Evolutionary conservation across 2,797 vertebrate species (phyloP), one percentile per base, ranked within the genome.

Genomic region (Sphenodon punctatus): DNA sequence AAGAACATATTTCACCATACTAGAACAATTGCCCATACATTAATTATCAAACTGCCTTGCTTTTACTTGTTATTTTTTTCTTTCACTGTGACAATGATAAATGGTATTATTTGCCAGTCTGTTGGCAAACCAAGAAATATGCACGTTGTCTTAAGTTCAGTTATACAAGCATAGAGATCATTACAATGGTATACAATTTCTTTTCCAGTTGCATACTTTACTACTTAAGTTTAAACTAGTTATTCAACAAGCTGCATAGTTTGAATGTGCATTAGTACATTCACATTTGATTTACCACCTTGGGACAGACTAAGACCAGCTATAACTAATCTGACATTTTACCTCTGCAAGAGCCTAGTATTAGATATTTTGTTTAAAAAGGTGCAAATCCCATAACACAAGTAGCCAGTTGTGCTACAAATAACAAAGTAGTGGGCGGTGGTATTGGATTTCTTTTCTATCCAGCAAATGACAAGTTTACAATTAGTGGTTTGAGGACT

Each of bases 101-200:
- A 41, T 59, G 61, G 71, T 7, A 4, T 45, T 80, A 82, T 32
- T 51, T 83, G 23, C 41, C 88, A 80, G 36, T 27, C 1, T 6
- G 84, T 23, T 36, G 82, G 78, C 79, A 86, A 66, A 86, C 86
- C 34, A 63, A 48, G 80, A 1, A 55, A 85, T 87, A 76, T 72
- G 51, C 25, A 8, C 45, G 27, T 77, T 56, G 66, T 75, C 34
- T 80, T 25, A 90, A 81, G 49, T 75, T 66, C 51, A 75, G 17
- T 14, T 16, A 19, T 16, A 2, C 32, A 2, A 51, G 69, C n/a
- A n/a, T n/a, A n/a, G n/a, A n/a, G n/a, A n/a, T n/a, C n/a, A 87
- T 89, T 92, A 91, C 84, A 86, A 75, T 86, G 48, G 46, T 66
- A 75, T 43, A 61, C 1, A 32, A 32, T 0, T 46, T 20, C 64